These are phyloP conservation scores for Orchesella flavescens DNA, from an alignment of 2,888 invertebrate genomes.

Conservation along the genomic window DNA sequence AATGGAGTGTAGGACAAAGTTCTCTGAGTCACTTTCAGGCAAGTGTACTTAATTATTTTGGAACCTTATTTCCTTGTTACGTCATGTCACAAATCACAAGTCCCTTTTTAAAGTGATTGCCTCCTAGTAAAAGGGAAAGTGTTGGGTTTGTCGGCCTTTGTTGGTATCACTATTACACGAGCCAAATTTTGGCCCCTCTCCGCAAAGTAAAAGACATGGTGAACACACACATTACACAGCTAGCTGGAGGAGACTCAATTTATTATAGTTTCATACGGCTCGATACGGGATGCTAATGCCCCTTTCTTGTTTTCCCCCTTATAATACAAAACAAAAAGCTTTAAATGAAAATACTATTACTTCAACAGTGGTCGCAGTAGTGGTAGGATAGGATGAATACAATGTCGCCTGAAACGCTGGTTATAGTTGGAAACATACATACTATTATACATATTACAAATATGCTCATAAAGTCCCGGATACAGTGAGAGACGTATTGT, in stretches of 20 bases:
- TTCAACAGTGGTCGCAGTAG: too few species aligned
- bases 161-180: neutral
- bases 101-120: constrained; percentile 31
- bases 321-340: constrained; percentile 25
- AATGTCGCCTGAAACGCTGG: constrained; percentile 1
- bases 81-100: constrained; percentile 45
- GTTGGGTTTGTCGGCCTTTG: too few species aligned
- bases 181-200: neutral
- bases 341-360: constrained; percentile 17
- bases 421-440: neutral
- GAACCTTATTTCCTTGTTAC: constrained; percentile 23
- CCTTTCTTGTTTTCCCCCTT: constrained; percentile 34
- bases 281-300: constrained; percentile 40
- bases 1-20: neutral
- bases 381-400: neutral
- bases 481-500: neutral
- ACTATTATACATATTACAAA: too few species aligned
- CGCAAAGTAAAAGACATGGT: neutral
- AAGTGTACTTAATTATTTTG: constrained; percentile 32
- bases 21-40: neutral
- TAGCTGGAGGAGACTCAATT: constrained; percentile 19
- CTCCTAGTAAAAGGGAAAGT: neutral
- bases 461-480: too few species aligned
- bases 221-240: too few species aligned
- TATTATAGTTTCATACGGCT: constrained; percentile 21